Conservation (phyloP, 2,797 vertebrate species). For the Etheostoma perlongum region DNA sequence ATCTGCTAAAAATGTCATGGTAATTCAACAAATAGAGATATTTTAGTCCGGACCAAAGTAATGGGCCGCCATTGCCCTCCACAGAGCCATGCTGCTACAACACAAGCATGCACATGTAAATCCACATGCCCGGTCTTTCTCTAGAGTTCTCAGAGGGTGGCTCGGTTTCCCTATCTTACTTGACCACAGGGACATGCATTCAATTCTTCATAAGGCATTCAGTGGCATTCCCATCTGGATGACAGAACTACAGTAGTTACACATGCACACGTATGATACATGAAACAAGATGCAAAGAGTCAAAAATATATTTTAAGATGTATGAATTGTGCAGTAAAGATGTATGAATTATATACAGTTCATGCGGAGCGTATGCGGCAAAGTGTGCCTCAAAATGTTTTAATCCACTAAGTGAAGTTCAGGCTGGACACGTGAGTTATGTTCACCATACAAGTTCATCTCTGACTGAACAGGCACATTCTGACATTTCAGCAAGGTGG, state of each 20-base stretch:
- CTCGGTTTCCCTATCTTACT: conserved; percentile 32
- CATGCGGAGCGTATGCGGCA: not conserved
- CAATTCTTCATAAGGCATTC: conserved; percentile 32
- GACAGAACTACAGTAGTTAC: conserved; percentile 1
- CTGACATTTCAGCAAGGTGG: conserved; percentile 12
- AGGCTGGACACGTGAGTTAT: not conserved
- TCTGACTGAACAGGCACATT: conserved; percentile 17
- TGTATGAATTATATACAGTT: conserved; percentile 36
- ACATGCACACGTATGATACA: conserved; percentile 26
- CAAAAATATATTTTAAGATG: conserved; percentile 41
- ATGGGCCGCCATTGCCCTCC: not conserved
- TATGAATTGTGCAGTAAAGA: conserved; percentile 45
- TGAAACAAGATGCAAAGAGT: conserved; percentile 27
- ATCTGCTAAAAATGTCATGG: not conserved
- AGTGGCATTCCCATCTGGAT: conserved; percentile 26
- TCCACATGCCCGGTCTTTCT: not conserved
- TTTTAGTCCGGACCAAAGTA: conserved; percentile 3
- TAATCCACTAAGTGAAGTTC: conserved; percentile 1
- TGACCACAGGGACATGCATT: conserved; percentile 35
- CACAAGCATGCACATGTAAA: not conserved
- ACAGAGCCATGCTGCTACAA: not conserved
- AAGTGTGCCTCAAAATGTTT: conserved; percentile 16
- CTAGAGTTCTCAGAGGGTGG: not conserved
- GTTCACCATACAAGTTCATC: not conserved
- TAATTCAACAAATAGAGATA: not conserved